Evolutionary conservation across 2,797 vertebrate genomes (phyloP).

Genomic region (Rhinophrynus dorsalis): DNA sequence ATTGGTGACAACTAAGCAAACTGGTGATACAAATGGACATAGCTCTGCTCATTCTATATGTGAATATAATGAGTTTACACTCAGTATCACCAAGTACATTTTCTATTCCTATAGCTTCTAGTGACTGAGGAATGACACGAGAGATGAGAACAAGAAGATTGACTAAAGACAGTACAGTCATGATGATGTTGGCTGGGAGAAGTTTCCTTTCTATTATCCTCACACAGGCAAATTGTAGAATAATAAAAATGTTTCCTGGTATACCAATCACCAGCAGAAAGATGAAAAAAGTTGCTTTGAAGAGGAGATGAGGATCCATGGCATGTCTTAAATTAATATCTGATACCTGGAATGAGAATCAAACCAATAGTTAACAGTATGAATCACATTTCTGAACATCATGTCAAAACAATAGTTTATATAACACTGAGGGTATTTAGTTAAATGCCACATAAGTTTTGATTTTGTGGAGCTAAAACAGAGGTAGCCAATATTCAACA

Average conservation of each 20-base stretch:
- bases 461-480: no score
- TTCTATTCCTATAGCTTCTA: conserved; percentile 34
- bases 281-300: conserved; percentile 23
- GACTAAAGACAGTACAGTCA: conserved; percentile 13
- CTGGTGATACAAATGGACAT: conserved; percentile 43
- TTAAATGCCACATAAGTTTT: no score
- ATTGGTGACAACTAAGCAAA: conserved; percentile 39
- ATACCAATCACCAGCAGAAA: conserved; percentile 34
- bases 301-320: background rate
- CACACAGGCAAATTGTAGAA: background rate
- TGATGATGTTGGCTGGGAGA: conserved; percentile 17
- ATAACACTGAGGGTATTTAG: no score
- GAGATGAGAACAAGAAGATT: conserved; percentile 29
- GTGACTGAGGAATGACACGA: conserved; percentile 29
- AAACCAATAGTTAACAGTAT: no score
- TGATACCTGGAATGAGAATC: background rate
- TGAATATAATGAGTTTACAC: conserved; percentile 42
- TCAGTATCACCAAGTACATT: conserved; percentile 28
- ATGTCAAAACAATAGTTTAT: no score
- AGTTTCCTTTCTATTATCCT: conserved; percentile 27
- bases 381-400: no score
- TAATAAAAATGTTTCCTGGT: conserved; percentile 35
- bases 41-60: conserved; percentile 30
- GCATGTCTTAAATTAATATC: background rate
- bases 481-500: no score